These are phyloP conservation scores for Vanessa cardui DNA, from an alignment of 2,888 invertebrate genomes.

Conservation along the genomic window DNA sequence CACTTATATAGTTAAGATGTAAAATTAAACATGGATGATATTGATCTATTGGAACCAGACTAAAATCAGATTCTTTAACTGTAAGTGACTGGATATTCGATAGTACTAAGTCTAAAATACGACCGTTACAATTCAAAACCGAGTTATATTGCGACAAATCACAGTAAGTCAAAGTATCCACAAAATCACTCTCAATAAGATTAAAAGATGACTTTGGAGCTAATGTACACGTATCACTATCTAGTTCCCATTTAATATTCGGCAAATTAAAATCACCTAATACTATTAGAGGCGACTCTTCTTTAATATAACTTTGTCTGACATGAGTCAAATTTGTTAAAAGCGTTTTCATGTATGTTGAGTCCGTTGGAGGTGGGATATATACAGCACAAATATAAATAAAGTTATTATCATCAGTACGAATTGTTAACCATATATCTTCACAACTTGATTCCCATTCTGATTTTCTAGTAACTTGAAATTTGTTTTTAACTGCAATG, in stretches of 20 bases:
- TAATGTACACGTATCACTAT: background rate
- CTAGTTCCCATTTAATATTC: background rate
- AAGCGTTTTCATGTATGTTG: background rate
- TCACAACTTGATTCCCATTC: slow-evolving; percentile 4
- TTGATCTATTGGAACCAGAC: slow-evolving; percentile 5
- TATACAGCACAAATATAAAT: slow-evolving; percentile 5
- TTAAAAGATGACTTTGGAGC: slow-evolving; percentile 1
- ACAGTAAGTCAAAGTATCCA: slow-evolving; percentile 3
- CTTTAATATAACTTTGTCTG: slow-evolving; percentile 1
- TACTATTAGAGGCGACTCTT: slow-evolving; percentile 1
- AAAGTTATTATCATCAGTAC: slow-evolving; percentile 1
- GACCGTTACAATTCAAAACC: slow-evolving; percentile 4
- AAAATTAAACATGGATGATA: slow-evolving; percentile 2
- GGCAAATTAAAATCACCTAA: slow-evolving; percentile 1
- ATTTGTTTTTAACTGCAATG: slow-evolving; percentile 5
- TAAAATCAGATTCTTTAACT: background rate
- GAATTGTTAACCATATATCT: slow-evolving; percentile 6
- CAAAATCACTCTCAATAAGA: background rate
- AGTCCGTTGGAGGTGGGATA: slow-evolving; percentile 1
- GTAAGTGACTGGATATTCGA: slow-evolving; percentile 1
- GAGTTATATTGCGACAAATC: slow-evolving; percentile 2
- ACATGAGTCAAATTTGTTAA: slow-evolving; percentile 1
- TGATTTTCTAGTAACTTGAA: slow-evolving; percentile 1
- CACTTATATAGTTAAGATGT: slow-evolving; percentile 1
- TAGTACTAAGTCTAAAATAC: slow-evolving; percentile 3